Evolutionary conservation across 2,113 vertebrate genomes (phyloP), one percentile per base, ranked within the genome.

Genomic region (Diphyllodes magnificus): DNA sequence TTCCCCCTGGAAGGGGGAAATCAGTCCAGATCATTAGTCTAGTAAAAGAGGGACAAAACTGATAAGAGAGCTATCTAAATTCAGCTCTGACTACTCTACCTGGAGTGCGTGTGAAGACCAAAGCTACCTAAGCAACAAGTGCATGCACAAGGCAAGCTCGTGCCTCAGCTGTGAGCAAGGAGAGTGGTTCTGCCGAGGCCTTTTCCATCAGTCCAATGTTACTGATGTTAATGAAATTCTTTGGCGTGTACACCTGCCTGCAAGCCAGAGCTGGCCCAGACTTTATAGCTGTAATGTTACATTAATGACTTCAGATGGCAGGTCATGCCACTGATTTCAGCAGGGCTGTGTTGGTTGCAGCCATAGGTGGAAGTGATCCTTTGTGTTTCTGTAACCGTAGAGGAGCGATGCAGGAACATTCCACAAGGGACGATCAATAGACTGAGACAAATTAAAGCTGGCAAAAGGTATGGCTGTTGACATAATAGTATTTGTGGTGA

Each of bases 401-500:
- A 75, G 39, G 23, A 92, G 30, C 1, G 0, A 53, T 28, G 35
- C 44, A 76, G 73, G 30, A 94, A 56, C 69, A 82, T 75, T 47
- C 51, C 90, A 91, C 81, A 71, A 22, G 27, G 57, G 92, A 82
- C n/a, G 23, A 82, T 89, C 61, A 45, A 82, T 51, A 89, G 69
- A 60, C 37, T 76, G 82, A 93, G 82, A 92, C 47, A 95, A 90
- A 86, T 94, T 73, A 88, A 70, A 69, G 50, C 76, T 94, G 88
- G 86, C 72, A 86, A 73, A 88, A 93, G 25, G 18, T 71, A 47
- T 40, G 17, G 27, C 19, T 50, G 53, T 72, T 77, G 72, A 93
- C 27, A 78, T 51, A 73, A 82, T 14, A 68, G 35, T 33, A 45
- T 61, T 60, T 57, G 37, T 45, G 45, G 39, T 50, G 76, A 79